These are phyloP conservation scores for Pristis pectinata DNA, from an alignment of 2,797 vertebrate species.

Conservation along the genomic window DNA sequence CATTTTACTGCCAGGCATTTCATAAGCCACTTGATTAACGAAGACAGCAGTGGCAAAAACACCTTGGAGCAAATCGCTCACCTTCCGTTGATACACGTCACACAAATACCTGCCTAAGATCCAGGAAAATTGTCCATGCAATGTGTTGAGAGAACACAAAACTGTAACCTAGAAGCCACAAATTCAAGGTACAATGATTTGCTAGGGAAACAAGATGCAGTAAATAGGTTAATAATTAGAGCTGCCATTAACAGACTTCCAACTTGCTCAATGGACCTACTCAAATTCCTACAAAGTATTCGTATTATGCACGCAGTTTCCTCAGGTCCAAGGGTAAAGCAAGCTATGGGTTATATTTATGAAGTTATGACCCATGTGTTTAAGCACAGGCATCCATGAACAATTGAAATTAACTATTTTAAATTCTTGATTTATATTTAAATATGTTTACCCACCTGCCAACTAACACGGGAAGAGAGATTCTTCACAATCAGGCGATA, in stretches of 20 bases:
- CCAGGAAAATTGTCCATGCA: background rate
- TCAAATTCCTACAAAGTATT: slow-evolving; percentile 10
- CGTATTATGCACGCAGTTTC: background rate
- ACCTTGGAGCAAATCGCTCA: background rate
- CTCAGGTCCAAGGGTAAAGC: background rate
- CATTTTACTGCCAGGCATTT: background rate
- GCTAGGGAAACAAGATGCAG: background rate
- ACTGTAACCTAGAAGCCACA: slow-evolving; percentile 1
- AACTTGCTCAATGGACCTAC: background rate
- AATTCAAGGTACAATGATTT: background rate
- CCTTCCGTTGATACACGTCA: background rate
- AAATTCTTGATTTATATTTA: background rate
- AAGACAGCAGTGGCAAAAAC: background rate
- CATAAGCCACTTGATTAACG: background rate
- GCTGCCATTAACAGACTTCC: background rate
- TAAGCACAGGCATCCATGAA: slow-evolving; percentile 10
- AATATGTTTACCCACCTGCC: slow-evolving; percentile 72
- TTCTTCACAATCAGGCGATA: slow-evolving; percentile 87
- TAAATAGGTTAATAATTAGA: background rate
- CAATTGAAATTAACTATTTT: background rate
- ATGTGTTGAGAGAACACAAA: background rate
- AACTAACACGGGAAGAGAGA: slow-evolving; percentile 84
- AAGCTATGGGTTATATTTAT: slow-evolving; percentile 32
- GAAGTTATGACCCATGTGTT: slow-evolving; percentile 31
- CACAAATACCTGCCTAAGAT: background rate